Evolutionary conservation across 2,113 vertebrate species (phyloP), one percentile per base, ranked within the genome.

Genomic region (Phainopepla nitens): DNA sequence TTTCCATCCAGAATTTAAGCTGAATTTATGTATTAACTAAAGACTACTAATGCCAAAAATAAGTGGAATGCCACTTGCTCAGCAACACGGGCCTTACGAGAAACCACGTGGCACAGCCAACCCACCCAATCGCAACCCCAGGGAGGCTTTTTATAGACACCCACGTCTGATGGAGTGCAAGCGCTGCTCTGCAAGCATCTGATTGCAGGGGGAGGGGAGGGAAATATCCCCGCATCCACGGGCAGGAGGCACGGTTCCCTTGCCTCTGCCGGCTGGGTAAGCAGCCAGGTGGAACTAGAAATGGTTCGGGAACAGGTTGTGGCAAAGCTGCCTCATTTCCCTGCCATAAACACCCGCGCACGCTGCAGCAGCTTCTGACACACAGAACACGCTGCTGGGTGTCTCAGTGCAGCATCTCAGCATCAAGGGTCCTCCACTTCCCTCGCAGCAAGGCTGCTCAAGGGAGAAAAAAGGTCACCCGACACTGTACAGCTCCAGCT

Each of bases 21-120:
- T 94, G 96, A 96, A 96, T 96, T 95, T 93, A 94, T 96, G 94
- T 96, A 97, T 97, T 97, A 97, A 96, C 96, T 97, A 96, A 97
- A 97, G 93, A 96, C 95, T 96, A 97, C 96, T 96, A 96, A 94
- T 88, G 93, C 94, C 95, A 96, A 97, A 97, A 97, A 96, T 97
- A 94, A 97, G 94, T 82, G 56, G 90, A 77, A 97, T 96, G 95
- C 91, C 85, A 90, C 93, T 97, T 94, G 95, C 95, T 96, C 94
- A 94, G 96, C 95, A 96, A 91, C 96, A 96, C 87, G 8, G 78
- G 93, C 94, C 90, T 91, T 96, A 97, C 31, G 25, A 96, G 89
- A 20, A 77, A 39, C 87, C 96, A 96, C 91, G 91, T 97, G 95
- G 86, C 91, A 27, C 93, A 87, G 89, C 51, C 95, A 93, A 39